phyloP scores from a whole-genome alignment of 2,113 vertebrate species.

The Lagopus muta region DNA sequence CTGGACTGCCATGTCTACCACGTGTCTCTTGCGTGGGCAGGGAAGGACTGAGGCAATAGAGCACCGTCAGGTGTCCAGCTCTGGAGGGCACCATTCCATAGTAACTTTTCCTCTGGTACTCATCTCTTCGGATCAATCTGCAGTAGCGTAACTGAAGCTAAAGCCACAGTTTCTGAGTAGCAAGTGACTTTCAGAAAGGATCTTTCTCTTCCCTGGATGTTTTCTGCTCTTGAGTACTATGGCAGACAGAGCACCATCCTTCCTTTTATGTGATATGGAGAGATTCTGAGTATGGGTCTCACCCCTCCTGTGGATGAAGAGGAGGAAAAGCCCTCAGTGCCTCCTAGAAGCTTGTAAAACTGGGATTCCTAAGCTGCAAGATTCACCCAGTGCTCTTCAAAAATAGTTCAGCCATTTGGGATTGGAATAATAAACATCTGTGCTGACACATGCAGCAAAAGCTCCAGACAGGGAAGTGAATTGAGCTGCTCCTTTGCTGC shows the following conservation, averaged over 20 bases:
- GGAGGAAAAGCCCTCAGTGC: background rate
- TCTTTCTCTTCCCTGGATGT: accelerated
- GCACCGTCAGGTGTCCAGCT: background rate
- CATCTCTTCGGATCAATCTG: background rate
- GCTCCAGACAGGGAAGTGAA: background rate
- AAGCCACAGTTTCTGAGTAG: background rate
- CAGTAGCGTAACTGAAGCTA: background rate
- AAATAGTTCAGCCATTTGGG: background rate
- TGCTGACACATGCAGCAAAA: background rate
- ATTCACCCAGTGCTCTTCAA: background rate
- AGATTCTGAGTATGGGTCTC: background rate
- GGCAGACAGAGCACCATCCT: background rate
- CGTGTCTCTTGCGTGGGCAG: accelerated
- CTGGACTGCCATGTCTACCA: accelerated
- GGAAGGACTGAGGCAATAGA: background rate
- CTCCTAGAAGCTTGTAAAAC: background rate
- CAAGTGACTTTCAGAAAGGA: background rate
- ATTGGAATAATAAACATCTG: background rate
- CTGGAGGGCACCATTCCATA: background rate
- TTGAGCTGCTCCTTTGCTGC: background rate
- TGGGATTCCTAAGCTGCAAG: background rate
- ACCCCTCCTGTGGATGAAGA: background rate
- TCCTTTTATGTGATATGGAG: background rate
- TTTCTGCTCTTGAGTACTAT: background rate
- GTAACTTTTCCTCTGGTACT: background rate